These are phyloP conservation scores for Chionomys nivalis DNA, from an alignment of 2,113 vertebrate genomes.

Conservation along the genomic window DNA sequence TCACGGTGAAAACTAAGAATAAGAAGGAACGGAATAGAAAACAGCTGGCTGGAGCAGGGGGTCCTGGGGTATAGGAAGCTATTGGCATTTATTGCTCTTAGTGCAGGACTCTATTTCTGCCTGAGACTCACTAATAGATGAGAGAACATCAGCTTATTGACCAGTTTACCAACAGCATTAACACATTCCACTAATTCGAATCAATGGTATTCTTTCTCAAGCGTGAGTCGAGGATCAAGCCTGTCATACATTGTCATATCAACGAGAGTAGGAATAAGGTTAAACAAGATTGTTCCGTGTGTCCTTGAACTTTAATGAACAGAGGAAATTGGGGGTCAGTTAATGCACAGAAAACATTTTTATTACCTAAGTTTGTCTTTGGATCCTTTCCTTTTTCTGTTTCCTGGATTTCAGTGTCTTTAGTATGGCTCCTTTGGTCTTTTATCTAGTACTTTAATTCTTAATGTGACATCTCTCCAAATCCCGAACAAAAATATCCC, in stretches of 20 bases:
- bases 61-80: neutral
- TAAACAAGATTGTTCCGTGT: neutral
- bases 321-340: neutral
- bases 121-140: neutral
- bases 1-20: neutral
- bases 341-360: neutral
- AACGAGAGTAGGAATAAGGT: neutral
- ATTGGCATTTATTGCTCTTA: neutral
- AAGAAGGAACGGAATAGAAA: neutral
- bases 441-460: slow-evolving; percentile 21
- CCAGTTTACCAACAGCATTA: neutral
- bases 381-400: neutral
- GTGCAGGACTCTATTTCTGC: slow-evolving; percentile 11
- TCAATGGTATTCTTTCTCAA: neutral
- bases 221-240: neutral
- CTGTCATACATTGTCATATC: neutral
- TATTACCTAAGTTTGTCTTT: neutral
- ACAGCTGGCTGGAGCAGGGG: neutral
- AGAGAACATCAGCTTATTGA: neutral
- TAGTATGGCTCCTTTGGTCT: neutral
- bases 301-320: neutral
- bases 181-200: neutral
- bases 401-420: neutral
- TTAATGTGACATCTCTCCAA: slow-evolving; percentile 51
- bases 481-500: slow-evolving; percentile 52